These are phyloP conservation scores for Heterocephalus glaber DNA, from an alignment of 2,113 vertebrate genomes.

Conservation along the genomic window DNA sequence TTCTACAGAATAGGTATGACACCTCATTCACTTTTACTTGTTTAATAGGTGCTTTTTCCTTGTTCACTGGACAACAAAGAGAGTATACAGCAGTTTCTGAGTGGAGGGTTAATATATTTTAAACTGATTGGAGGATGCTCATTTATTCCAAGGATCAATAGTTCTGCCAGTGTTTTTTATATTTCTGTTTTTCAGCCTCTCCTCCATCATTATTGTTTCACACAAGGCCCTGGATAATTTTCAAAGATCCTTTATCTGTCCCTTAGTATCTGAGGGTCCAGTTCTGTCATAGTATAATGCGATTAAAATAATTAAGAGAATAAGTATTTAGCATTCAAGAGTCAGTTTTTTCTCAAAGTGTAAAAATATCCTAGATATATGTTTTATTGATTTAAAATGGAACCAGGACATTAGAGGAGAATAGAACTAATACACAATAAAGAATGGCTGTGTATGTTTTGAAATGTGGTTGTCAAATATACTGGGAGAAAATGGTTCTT, in stretches of 20 bases:
- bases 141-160: not conserved
- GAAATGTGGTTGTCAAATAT: conserved; percentile 69
- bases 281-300: not conserved
- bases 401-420: not conserved
- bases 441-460: conserved; percentile 46
- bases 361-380: not conserved
- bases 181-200: conserved; percentile 20
- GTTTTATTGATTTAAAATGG: conserved; percentile 57
- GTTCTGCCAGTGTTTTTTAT: not conserved
- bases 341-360: not conserved
- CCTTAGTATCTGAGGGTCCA: not conserved
- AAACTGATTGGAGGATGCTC: not conserved
- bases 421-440: conserved; percentile 64
- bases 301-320: not conserved
- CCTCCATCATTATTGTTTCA: not conserved
- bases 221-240: conserved; percentile 12
- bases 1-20: not conserved
- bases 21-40: not conserved
- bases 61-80: not conserved
- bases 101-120: not conserved
- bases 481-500: conserved; percentile 2
- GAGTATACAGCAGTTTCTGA: not conserved
- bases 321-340: not conserved
- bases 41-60: not conserved
- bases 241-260: not conserved